Percentiles rank a stretch among this genome's conserved stretches.
Conservation (phyloP, 2,888 invertebrate genomes). For the Tiphia femorata region DNA sequence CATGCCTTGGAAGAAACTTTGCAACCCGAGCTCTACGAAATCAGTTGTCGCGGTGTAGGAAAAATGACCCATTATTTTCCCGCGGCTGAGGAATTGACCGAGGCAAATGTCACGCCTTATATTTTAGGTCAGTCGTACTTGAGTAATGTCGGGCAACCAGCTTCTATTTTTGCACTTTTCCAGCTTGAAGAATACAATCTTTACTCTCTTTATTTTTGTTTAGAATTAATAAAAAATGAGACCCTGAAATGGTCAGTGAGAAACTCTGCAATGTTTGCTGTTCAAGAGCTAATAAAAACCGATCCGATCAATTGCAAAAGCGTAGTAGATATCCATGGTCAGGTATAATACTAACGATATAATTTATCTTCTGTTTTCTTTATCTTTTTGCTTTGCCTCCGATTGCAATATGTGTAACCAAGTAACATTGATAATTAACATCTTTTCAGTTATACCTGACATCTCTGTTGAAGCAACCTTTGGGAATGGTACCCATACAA, state of each 20-base stretch:
- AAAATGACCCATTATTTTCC: slow-evolving; percentile 47
- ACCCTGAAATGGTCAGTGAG: slow-evolving; percentile 41
- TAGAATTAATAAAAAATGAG: slow-evolving; percentile 50
- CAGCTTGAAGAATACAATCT: no score
- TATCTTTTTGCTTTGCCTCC: no score
- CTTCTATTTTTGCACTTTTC: no score
- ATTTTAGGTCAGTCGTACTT: slow-evolving; percentile 28
- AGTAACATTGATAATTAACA: not conserved
- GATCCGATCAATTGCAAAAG: slow-evolving; percentile 43
- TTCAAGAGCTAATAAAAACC: slow-evolving; percentile 46
- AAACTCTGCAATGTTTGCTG: slow-evolving; percentile 48
- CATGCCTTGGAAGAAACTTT: slow-evolving; percentile 27
- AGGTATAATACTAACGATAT: slow-evolving; percentile 25
- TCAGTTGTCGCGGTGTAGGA: slow-evolving; percentile 48
- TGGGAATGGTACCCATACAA: slow-evolving; percentile 39
- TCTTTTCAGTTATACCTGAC: slow-evolving; percentile 34
- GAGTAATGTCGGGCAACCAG: no score
- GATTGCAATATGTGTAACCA: not conserved
- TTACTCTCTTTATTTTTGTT: not conserved
- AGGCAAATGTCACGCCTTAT: not conserved
- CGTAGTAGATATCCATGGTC: slow-evolving; percentile 42
- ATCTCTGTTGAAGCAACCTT: slow-evolving; percentile 36
- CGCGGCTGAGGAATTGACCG: slow-evolving; percentile 49
- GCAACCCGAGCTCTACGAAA: slow-evolving; percentile 34
- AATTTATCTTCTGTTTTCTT: no score